A percentile compares a stretch with the other conserved stretches of the same genome.
Conservation (phyloP, 2,888 invertebrate genomes). For the Nomada ruficornis region DNA sequence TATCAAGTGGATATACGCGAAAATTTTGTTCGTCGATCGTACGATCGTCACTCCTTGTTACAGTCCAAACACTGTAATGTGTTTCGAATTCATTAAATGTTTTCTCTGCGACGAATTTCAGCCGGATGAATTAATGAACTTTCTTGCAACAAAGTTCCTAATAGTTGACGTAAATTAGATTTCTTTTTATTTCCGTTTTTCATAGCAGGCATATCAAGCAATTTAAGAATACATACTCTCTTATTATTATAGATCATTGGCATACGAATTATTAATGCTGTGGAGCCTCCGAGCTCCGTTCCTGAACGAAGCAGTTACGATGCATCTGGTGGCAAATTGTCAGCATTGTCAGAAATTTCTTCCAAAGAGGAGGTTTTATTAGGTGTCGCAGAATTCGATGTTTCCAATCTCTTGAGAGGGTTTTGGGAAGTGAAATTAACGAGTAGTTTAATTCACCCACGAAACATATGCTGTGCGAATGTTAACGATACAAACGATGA, state of each 20-base stretch:
- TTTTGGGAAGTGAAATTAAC: constrained; percentile 43
- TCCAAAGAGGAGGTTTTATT: constrained; percentile 39
- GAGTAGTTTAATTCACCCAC: constrained; percentile 36
- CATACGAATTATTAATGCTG: not conserved
- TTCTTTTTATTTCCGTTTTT: not conserved
- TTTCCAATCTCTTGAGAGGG: constrained; percentile 50
- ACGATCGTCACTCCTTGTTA: constrained; percentile 38
- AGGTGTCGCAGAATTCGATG: constrained; percentile 40
- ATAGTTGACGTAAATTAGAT: constrained; percentile 35
- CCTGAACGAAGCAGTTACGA: not conserved
- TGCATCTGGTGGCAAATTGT: not conserved
- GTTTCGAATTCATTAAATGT: constrained; percentile 49
- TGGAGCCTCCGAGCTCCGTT: not conserved
- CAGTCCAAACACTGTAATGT: constrained; percentile 17
- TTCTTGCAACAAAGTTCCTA: constrained; percentile 35
- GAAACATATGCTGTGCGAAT: not conserved
- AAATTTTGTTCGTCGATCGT: constrained; percentile 32
- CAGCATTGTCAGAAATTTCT: not conserved
- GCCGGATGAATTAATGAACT: constrained; percentile 41
- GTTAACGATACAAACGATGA: not conserved
- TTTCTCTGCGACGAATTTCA: constrained; percentile 41
- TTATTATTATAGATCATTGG: constrained; percentile 40
- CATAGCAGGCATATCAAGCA: not conserved
- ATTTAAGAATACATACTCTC: not conserved
- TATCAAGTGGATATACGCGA: constrained; percentile 42